Evolutionary conservation across 2,113 vertebrate species (phyloP), one percentile per base, ranked within the genome.

Genomic region (Ctenodactylus gundi): DNA sequence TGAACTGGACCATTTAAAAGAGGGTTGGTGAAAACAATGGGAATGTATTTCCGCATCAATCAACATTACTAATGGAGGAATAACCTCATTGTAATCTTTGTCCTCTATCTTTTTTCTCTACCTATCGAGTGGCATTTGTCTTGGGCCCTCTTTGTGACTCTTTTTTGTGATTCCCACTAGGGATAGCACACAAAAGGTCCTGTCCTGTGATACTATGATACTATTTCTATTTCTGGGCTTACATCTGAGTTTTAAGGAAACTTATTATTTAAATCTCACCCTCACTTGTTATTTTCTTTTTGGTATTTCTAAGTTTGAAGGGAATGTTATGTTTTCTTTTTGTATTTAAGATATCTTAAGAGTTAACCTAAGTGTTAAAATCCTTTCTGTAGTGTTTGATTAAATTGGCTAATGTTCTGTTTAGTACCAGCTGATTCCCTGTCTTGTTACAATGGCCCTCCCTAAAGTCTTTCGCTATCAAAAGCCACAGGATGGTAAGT

Each of bases 151-250:
- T 98, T 99, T n/a, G n/a, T n/a, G n/a, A n/a, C n/a, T n/a, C n/a
- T n/a, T n/a, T n/a, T 98, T 98, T 98, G 97, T 99, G 98, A 98
- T 98, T 98, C 98, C 98, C 41, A 98, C 98, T 98, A 98, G 98
- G 98, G 97, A 98, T 97, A 96, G 80, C 77, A 85, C 97, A 98
- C 97, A 97, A 97, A 98, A 98, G 98, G 98, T 98, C 98, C 98
- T 99, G 98, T 98, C 98, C 98, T 99, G 98, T 99, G 98, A 99
- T 98, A 99, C 97, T 98, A 98, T 97, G 97, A 97, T 98, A 92
- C 94, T 96, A 72, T 92, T 97, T 91, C 18, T 97, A 1, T 88
- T 97, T 25, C 41, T 93, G 31, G 3, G 8, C 55, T 77, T 83
- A 87, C 8, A 85, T 92, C 51, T 95, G 92, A 11, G 34, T 78